Conservation (phyloP, 2,888 invertebrate genomes). For the Brenthis daphne region DNA sequence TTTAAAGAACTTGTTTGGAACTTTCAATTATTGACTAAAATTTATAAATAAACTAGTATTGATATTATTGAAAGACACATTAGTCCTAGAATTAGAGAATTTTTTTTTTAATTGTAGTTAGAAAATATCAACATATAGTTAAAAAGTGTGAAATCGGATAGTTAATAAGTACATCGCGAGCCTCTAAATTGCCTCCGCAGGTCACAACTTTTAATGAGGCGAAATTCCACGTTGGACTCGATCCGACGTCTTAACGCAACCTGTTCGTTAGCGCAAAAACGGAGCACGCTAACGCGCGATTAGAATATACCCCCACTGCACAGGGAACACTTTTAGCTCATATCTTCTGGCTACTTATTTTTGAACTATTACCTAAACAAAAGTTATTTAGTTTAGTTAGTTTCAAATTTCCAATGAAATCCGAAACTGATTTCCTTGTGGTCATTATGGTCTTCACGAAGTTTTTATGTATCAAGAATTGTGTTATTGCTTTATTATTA, state of each 20-base stretch:
- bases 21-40: too few relatives aligned
- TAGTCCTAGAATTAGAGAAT: too few relatives aligned
- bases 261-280: slow-evolving; percentile 82
- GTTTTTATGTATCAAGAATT: too few relatives aligned
- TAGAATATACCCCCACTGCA: slow-evolving; percentile 73
- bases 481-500: too few relatives aligned
- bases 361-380: too few relatives aligned
- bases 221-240: slow-evolving; percentile 74
- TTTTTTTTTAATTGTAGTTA: not conserved
- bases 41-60: too few relatives aligned
- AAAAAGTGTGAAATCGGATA: slow-evolving; percentile 70
- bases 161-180: slow-evolving; percentile 73
- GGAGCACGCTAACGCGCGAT: slow-evolving; percentile 80
- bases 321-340: slow-evolving; percentile 57
- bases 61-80: too few relatives aligned
- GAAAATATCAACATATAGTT: slow-evolving; percentile 27
- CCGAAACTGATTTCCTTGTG: too few relatives aligned
- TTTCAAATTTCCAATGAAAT: too few relatives aligned
- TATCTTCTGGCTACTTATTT: not conserved
- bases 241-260: slow-evolving; percentile 78
- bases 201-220: slow-evolving; percentile 82
- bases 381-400: too few relatives aligned
- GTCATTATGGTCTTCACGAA: too few relatives aligned
- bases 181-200: slow-evolving; percentile 78
- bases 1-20: too few relatives aligned